These are phyloP conservation scores for Orussus abietinus DNA, from an alignment of 1,140 invertebrate species.

Conservation along the genomic window DNA sequence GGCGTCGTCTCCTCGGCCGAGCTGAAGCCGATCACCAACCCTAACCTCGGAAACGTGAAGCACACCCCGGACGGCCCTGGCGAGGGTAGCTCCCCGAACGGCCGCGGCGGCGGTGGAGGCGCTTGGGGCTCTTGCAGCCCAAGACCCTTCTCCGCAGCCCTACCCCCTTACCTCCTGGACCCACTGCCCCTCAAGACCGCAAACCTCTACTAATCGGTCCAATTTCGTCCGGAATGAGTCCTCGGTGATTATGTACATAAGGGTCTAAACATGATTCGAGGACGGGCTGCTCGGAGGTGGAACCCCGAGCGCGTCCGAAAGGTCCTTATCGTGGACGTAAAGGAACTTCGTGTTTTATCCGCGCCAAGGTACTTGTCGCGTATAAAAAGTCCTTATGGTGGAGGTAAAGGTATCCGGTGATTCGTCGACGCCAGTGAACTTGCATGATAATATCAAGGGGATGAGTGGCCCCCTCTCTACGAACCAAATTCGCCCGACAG, in stretches of 20 bases:
- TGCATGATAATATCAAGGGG: too few relatives aligned
- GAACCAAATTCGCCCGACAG: too few relatives aligned
- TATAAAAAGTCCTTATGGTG: too few relatives aligned
- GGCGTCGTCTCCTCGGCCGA: constrained; percentile 39
- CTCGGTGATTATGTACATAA: not conserved
- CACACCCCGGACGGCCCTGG: constrained; percentile 20
- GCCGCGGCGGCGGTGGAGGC: constrained; percentile 29
- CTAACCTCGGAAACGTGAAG: constrained; percentile 33
- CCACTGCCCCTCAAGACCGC: constrained; percentile 52
- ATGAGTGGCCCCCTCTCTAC: too few relatives aligned
- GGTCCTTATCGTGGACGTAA: too few relatives aligned
- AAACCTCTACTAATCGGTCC: constrained; percentile 48
- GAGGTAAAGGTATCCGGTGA: too few relatives aligned
- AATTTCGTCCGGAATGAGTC: not conserved
- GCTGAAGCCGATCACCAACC: constrained; percentile 41
- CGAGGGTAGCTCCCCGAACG: constrained; percentile 38
- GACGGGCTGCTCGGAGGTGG: too few relatives aligned
- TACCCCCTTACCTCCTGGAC: constrained; percentile 48
- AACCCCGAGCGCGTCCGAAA: too few relatives aligned
- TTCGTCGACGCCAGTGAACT: too few relatives aligned
- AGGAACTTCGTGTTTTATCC: too few relatives aligned
- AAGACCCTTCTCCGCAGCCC: constrained; percentile 44
- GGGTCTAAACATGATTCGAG: too few relatives aligned
- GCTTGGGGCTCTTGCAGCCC: constrained; percentile 51
- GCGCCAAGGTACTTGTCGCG: too few relatives aligned